Evolutionary conservation across 1,140 invertebrate species (phyloP).

Genomic region (Tyrophagus putrescentiae): DNA sequence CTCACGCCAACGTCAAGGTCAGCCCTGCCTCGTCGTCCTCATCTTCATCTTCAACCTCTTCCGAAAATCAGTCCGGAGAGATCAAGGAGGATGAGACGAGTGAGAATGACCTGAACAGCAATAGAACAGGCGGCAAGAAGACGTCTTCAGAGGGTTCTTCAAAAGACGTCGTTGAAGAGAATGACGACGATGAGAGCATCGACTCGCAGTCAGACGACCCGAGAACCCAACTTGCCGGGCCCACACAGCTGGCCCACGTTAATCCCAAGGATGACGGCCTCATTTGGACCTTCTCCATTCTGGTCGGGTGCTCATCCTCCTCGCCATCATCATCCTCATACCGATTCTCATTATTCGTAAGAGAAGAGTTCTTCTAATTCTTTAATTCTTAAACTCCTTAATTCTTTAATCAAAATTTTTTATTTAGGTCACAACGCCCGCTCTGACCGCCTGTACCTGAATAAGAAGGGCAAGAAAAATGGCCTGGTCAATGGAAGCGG

Average conservation of each 20-base stretch:
- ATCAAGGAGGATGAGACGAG: not conserved
- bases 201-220: not conserved
- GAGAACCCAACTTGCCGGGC: not conserved
- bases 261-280: not conserved
- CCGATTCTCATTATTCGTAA: constrained; percentile 16
- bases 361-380: not conserved
- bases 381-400: not conserved
- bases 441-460: not conserved
- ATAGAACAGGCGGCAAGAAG: too few species aligned
- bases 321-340: constrained; percentile 6
- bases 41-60: too few species aligned
- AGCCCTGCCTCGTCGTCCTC: too few species aligned
- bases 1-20: not conserved
- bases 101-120: not conserved
- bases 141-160: too few species aligned
- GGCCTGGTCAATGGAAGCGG: not conserved
- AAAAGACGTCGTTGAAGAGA: not conserved
- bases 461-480: constrained; percentile 2
- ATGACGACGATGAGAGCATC: not conserved
- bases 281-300: constrained; percentile 11
- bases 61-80: not conserved
- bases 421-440: constrained; percentile 1
- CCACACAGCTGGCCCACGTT: not conserved
- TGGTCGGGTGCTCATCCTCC: not conserved
- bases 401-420: not conserved